Percentiles rank a stretch among this genome's conserved stretches.
Evolutionary conservation across 1,140 invertebrate genomes (phyloP).

Genomic region (Ceratina australensis): DNA sequence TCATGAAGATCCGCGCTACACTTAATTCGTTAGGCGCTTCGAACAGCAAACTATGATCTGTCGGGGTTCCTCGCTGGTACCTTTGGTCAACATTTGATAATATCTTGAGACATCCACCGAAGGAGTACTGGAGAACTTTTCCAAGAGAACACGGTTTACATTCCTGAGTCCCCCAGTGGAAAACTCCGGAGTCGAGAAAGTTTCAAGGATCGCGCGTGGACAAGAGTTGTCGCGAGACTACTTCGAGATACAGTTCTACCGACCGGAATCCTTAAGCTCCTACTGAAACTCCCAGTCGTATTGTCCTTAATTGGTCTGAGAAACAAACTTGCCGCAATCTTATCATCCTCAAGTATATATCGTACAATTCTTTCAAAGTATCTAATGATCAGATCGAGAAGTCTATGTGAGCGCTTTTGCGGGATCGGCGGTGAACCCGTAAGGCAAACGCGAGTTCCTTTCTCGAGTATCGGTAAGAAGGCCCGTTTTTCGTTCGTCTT

Average conservation of each 20-base stretch:
- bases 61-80: neutral
- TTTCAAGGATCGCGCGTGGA: neutral
- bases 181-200: neutral
- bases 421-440: constrained; percentile 41
- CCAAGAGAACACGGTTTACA: neutral
- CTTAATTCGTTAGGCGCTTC: too few relatives aligned
- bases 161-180: neutral
- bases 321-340: too few relatives aligned
- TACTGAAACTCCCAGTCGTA: too few relatives aligned
- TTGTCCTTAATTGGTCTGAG: too few relatives aligned
- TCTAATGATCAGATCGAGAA: neutral
- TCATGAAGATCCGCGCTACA: neutral
- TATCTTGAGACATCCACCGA: neutral
- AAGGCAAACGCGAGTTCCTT: neutral
- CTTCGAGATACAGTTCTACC: neutral
- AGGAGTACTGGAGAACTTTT: neutral
- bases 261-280: neutral
- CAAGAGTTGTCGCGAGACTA: neutral
- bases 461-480: constrained; percentile 52
- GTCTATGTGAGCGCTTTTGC: neutral
- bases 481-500: constrained; percentile 7
- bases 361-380: too few relatives aligned
- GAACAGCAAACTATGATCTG: neutral
- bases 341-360: neutral
- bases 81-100: neutral